These are phyloP conservation scores for Decapterus maruadsi DNA, from an alignment of 2,797 vertebrate genomes.

Conservation along the genomic window DNA sequence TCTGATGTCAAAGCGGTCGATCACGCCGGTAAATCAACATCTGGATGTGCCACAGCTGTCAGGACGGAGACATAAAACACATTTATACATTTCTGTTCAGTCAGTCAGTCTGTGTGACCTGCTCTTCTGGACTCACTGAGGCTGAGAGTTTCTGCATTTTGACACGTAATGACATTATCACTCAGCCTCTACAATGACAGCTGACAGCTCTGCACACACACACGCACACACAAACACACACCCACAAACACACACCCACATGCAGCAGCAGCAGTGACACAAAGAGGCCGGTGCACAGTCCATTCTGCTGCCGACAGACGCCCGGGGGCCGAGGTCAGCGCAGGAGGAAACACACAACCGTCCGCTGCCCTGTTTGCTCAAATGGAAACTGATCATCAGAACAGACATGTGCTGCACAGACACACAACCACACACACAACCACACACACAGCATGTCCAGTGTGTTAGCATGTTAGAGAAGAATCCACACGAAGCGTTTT, in stretches of 20 bases:
- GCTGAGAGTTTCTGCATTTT: slow-evolving; percentile 9
- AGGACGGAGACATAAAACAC: too few species aligned
- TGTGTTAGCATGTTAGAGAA: slow-evolving; percentile 6
- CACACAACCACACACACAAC: too few species aligned
- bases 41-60: too few species aligned
- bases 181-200: slow-evolving; percentile 4
- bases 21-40: too few species aligned
- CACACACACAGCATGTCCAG: neutral
- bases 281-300: slow-evolving; percentile 13
- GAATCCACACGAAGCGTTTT: neutral
- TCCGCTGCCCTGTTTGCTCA: slow-evolving; percentile 31
- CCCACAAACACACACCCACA: slow-evolving; percentile 7
- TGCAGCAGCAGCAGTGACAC: slow-evolving; percentile 21
- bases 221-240: neutral
- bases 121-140: neutral
- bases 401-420: slow-evolving; percentile 14
- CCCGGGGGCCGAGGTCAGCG: slow-evolving; percentile 62
- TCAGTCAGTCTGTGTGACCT: neutral
- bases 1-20: too few species aligned
- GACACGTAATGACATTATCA: neutral
- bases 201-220: neutral
- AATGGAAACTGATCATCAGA: slow-evolving; percentile 41
- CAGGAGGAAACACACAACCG: slow-evolving; percentile 4
- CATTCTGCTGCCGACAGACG: slow-evolving; percentile 33
- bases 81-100: too few species aligned